Conservation (phyloP, 2,888 invertebrate species). For the Cyrtodaria siliqua region DNA sequence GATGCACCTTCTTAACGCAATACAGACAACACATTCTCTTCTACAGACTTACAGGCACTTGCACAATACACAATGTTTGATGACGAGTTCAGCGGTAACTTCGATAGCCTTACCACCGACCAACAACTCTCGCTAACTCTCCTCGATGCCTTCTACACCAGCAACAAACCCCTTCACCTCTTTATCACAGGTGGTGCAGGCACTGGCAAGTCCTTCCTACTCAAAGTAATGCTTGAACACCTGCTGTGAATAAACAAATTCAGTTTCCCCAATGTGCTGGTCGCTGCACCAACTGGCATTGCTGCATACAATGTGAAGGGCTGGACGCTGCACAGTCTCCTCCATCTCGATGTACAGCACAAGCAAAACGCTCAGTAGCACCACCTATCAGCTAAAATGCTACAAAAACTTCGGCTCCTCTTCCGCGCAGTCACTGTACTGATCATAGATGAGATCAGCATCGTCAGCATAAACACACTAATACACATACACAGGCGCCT, state of each 20-base stretch:
- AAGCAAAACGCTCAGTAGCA: slow-evolving; percentile 9
- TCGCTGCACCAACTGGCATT: slow-evolving; percentile 19
- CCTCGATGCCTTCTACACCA: no score
- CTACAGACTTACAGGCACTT: slow-evolving; percentile 17
- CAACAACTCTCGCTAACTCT: no score
- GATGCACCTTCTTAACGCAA: no score
- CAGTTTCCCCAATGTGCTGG: slow-evolving; percentile 11
- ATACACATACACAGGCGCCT: background rate
- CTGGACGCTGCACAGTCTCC: background rate
- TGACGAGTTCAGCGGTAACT: no score
- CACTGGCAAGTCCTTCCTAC: slow-evolving; percentile 12
- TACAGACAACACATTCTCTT: background rate
- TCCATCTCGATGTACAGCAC: no score
- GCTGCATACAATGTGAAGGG: slow-evolving; percentile 15
- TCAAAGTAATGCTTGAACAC: background rate
- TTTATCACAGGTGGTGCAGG: slow-evolving; percentile 27
- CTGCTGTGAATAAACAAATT: slow-evolving; percentile 1
- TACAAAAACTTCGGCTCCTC: background rate
- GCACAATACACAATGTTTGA: slow-evolving; percentile 23
- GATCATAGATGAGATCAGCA: slow-evolving; percentile 17
- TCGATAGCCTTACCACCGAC: no score
- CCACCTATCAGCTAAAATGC: background rate
- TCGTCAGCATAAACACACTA: slow-evolving; percentile 4
- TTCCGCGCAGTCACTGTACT: slow-evolving; percentile 4
- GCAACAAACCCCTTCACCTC: no score